Conservation (phyloP, 1,140 invertebrate species). For the Hyles vespertilio region DNA sequence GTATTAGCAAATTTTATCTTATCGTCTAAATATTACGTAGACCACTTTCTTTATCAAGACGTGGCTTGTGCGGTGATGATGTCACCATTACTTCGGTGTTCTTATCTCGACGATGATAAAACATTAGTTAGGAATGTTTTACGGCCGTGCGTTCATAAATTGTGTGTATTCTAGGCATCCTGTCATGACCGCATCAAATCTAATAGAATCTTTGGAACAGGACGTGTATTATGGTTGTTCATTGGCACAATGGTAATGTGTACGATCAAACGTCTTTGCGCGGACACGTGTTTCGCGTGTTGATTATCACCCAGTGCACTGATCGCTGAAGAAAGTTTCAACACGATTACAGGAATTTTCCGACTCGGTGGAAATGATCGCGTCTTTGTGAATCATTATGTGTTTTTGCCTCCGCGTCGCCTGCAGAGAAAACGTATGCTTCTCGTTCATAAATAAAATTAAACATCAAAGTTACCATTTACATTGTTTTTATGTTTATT, state of each 20-base stretch:
- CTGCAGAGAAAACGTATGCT: constrained; percentile 51
- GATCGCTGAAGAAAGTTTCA: constrained; percentile 61
- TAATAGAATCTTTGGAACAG: not conserved
- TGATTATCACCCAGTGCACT: constrained; percentile 34
- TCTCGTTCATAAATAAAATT: constrained; percentile 25
- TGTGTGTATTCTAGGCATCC: constrained; percentile 14
- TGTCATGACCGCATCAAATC: constrained; percentile 10
- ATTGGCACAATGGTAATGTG: constrained; percentile 24
- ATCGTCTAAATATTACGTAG: constrained; percentile 58
- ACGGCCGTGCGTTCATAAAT: constrained; percentile 24
- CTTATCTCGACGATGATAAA: constrained; percentile 67
- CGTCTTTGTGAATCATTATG: constrained; percentile 60
- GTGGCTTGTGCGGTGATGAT: constrained; percentile 52
- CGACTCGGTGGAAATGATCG: constrained; percentile 65
- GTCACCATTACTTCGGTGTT: constrained; percentile 59
- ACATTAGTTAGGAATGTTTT: constrained; percentile 57
- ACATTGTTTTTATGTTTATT: not conserved
- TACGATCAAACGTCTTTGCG: constrained; percentile 22
- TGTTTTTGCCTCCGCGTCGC: constrained; percentile 42
- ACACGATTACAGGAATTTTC: constrained; percentile 71
- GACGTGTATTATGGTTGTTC: constrained; percentile 10
- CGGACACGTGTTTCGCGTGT: constrained; percentile 48
- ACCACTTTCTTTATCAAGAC: constrained; percentile 61
- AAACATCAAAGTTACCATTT: constrained; percentile 16
- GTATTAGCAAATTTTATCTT: constrained; percentile 50